These are phyloP conservation scores for Notolabrus celidotus DNA, from an alignment of 2,797 vertebrate genomes.

Conservation along the genomic window DNA sequence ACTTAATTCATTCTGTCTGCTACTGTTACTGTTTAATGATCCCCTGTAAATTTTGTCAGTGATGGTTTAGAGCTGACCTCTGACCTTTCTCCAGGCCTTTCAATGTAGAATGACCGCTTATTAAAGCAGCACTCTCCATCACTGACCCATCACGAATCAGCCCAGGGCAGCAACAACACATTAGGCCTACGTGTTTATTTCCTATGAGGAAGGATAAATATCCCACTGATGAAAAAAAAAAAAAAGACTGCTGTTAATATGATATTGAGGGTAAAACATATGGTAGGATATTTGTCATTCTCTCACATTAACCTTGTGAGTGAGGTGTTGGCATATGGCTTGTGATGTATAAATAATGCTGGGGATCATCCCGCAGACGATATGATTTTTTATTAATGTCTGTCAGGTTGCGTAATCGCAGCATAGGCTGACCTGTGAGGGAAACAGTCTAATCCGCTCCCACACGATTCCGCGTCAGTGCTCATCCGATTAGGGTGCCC, in stretches of 20 bases:
- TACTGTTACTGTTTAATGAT: not conserved
- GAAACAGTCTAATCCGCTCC: constrained; percentile 61
- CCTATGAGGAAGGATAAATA: constrained; percentile 12
- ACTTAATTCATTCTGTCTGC: not conserved
- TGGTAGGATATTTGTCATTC: not conserved
- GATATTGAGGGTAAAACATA: constrained; percentile 1
- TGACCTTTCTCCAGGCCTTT: constrained; percentile 54
- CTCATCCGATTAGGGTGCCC: constrained; percentile 65
- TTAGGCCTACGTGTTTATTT: constrained; percentile 45
- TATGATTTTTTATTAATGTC: constrained; percentile 70
- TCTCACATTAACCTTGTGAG: constrained; percentile 7
- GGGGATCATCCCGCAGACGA: constrained; percentile 36
- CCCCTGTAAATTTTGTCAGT: constrained; percentile 24
- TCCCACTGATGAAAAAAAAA: too few species aligned
- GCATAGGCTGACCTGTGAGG: constrained; percentile 52
- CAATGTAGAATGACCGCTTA: constrained; percentile 18
- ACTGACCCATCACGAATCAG: constrained; percentile 41
- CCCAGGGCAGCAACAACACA: constrained; percentile 48
- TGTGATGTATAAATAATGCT: constrained; percentile 46
- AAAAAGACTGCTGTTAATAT: too few species aligned
- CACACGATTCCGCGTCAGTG: constrained; percentile 37
- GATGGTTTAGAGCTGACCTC: constrained; percentile 43
- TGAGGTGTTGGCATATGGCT: constrained; percentile 32
- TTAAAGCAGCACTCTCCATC: constrained; percentile 46
- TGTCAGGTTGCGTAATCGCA: constrained; percentile 68